Evolutionary conservation across 2,888 invertebrate species (phyloP).

Genomic region (Clepsis dumicolana): DNA sequence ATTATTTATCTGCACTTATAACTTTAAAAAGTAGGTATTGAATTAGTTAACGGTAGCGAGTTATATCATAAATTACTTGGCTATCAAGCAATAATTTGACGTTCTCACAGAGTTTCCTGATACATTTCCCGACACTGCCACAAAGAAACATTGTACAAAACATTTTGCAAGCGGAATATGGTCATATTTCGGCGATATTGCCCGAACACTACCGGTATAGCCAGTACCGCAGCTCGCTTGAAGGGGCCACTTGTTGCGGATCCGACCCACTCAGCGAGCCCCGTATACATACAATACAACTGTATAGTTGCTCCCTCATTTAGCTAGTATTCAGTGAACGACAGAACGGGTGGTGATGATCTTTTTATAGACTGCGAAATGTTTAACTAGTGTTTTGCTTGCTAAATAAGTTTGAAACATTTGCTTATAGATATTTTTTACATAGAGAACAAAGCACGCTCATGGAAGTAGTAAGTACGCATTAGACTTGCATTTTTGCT

Average conservation of each 20-base stretch:
- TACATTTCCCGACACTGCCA: too few relatives aligned
- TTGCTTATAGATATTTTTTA: constrained; percentile 6
- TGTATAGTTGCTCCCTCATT: constrained; percentile 26
- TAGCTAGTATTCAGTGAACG: constrained; percentile 37
- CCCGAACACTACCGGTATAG: constrained; percentile 13
- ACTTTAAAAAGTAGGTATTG: too few relatives aligned
- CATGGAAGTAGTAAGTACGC: not conserved
- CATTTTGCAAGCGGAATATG: not conserved
- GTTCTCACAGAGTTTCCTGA: not conserved
- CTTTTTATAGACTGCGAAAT: constrained; percentile 3
- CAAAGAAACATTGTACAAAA: not conserved
- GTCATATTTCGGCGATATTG: constrained; percentile 24
- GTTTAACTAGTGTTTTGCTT: not conserved
- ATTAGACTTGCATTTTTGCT: not conserved
- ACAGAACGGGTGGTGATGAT: constrained; percentile 27
- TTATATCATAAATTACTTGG: not conserved
- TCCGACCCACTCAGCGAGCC: constrained; percentile 29
- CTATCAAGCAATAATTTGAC: not conserved
- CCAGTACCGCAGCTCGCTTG: constrained; percentile 29
- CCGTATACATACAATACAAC: not conserved
- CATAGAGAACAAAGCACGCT: not conserved
- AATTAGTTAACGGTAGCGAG: not conserved
- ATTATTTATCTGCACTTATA: too few relatives aligned
- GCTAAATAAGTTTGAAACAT: not conserved
- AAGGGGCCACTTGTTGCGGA: constrained; percentile 42